phyloP scores from a whole-genome alignment of 2,113 vertebrate species.

The Gracilinanus agilis region DNA sequence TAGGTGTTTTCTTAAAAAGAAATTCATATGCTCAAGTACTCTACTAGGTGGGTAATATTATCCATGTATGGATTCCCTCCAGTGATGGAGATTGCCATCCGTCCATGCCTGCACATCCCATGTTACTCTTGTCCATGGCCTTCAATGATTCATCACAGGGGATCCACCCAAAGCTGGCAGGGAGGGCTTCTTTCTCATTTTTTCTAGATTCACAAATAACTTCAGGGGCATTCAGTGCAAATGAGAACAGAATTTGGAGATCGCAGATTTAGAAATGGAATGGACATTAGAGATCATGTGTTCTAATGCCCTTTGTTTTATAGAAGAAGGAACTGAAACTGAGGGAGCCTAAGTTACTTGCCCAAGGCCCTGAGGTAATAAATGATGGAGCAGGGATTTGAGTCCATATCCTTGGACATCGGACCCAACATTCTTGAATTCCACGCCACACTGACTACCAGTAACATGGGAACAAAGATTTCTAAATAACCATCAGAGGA shows the following conservation, averaged over 20 bases:
- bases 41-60: not conserved
- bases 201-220: not conserved
- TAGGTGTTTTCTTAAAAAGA: not conserved
- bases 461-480: not conserved
- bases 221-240: not conserved
- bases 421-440: not conserved
- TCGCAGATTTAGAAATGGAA: not conserved
- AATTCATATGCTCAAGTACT: not conserved
- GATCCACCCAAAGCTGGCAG: not conserved
- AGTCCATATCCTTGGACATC: not conserved
- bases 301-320: not conserved
- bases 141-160: not conserved
- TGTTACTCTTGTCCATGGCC: not conserved
- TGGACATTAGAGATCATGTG: not conserved
- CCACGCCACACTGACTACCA: not conserved
- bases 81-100: not conserved
- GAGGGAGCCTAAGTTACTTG: not conserved
- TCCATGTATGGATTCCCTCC: not conserved
- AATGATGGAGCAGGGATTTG: not conserved
- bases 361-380: not conserved
- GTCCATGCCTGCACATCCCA: not conserved
- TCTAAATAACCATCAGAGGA: slow-evolving; percentile 23
- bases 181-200: not conserved
- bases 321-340: not conserved
- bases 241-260: not conserved